Evolutionary conservation across 1,140 invertebrate species (phyloP).

Genomic region (Drosophila leontia): DNA sequence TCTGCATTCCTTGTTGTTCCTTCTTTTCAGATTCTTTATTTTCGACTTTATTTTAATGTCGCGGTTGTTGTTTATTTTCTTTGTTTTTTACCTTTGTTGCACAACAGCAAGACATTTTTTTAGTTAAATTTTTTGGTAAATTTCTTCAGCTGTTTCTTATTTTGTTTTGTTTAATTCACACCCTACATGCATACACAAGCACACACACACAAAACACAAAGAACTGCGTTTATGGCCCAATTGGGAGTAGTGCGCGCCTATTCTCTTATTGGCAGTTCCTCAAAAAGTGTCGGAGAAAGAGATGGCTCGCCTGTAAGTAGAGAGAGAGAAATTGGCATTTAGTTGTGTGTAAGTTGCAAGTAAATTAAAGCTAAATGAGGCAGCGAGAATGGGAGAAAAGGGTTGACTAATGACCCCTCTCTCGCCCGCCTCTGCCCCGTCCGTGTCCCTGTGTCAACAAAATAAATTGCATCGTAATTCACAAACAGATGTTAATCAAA

Average conservation of each 20-base stretch:
- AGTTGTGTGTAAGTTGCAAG: slow-evolving; percentile 38
- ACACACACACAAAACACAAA: not conserved
- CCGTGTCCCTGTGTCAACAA: slow-evolving; percentile 33
- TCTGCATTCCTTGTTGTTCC: not conserved
- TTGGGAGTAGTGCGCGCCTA: slow-evolving; percentile 12
- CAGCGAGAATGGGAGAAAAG: not conserved
- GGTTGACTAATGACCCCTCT: slow-evolving; percentile 13
- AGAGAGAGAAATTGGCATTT: slow-evolving; percentile 32
- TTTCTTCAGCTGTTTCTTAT: not conserved
- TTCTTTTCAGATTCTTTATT: not conserved
- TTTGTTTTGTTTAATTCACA: not conserved
- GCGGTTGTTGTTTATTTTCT: slow-evolving; percentile 8
- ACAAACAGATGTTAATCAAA: slow-evolving; percentile 58
- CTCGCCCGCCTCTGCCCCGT: not conserved
- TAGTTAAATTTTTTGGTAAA: not conserved
- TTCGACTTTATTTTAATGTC: slow-evolving; percentile 19
- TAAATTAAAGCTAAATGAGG: slow-evolving; percentile 29
- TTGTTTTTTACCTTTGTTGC: slow-evolving; percentile 14
- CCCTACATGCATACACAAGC: not conserved
- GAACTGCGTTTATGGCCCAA: slow-evolving; percentile 24
- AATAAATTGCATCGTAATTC: slow-evolving; percentile 47
- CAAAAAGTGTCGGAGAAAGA: slow-evolving; percentile 22
- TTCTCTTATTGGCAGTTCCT: slow-evolving; percentile 41
- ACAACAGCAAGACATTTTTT: slow-evolving; percentile 23
- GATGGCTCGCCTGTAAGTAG: slow-evolving; percentile 25